These are phyloP conservation scores for Peromyscus attwateri DNA, from an alignment of 2,797 vertebrate genomes.

Conservation along the genomic window DNA sequence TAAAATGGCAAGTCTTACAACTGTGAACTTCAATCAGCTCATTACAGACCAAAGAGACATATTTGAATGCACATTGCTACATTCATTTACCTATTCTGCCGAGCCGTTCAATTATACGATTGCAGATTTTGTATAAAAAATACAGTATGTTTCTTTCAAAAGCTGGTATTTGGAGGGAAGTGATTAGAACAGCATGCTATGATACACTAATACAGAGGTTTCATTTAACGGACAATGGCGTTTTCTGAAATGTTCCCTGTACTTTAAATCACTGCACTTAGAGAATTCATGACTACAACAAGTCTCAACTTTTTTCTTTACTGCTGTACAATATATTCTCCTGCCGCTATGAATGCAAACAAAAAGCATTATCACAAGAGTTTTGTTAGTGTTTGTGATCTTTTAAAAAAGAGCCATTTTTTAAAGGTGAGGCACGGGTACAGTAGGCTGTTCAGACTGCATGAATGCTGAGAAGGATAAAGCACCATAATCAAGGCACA, in stretches of 20 bases:
- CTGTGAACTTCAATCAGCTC: slow-evolving; percentile 73
- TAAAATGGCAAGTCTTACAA: slow-evolving; percentile 73
- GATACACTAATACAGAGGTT: slow-evolving; percentile 68
- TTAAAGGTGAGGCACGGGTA: slow-evolving; percentile 64
- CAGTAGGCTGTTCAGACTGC: slow-evolving; percentile 33
- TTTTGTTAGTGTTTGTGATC: slow-evolving; percentile 68
- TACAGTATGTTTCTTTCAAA: slow-evolving; percentile 75
- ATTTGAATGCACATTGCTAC: slow-evolving; percentile 72
- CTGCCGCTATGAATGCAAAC: slow-evolving; percentile 73
- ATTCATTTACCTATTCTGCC: slow-evolving; percentile 73
- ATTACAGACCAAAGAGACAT: slow-evolving; percentile 73
- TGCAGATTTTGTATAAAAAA: slow-evolving; percentile 77
- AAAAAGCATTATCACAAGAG: slow-evolving; percentile 69
- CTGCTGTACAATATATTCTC: slow-evolving; percentile 50
- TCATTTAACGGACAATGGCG: slow-evolving; percentile 74
- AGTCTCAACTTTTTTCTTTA: slow-evolving; percentile 72
- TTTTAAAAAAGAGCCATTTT: slow-evolving; percentile 55
- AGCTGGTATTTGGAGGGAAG: slow-evolving; percentile 72
- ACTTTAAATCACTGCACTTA: slow-evolving; percentile 62
- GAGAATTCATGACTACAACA: slow-evolving; percentile 66
- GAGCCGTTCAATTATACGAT: slow-evolving; percentile 71
- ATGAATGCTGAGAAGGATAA: slow-evolving; percentile 66
- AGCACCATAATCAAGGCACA: background rate
- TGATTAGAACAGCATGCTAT: slow-evolving; percentile 79
- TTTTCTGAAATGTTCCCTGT: slow-evolving; percentile 73